phyloP scores from a whole-genome alignment of 2,113 vertebrate genomes.

The Ochotona princeps region DNA sequence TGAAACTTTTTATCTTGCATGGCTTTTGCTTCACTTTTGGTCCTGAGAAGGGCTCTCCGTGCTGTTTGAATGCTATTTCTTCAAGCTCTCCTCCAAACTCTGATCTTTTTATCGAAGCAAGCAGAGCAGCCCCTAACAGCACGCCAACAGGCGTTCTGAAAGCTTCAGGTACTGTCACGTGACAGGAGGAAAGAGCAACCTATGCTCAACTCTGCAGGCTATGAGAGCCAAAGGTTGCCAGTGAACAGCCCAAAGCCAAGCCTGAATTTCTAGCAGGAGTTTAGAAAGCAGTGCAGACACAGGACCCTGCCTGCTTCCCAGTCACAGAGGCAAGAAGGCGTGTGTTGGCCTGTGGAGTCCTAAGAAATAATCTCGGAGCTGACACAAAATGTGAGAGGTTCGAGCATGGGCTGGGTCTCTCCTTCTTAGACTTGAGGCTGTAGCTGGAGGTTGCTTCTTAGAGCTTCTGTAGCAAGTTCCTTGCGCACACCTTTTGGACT shows the following conservation, averaged over 20 bases:
- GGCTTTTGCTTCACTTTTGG: neutral
- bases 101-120: neutral
- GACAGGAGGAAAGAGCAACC: neutral
- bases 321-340: neutral
- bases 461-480: accelerated
- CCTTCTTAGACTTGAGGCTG: accelerated
- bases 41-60: neutral
- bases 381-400: neutral
- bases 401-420: accelerated
- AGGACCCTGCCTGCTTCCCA: accelerated
- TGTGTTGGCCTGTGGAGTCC: no score
- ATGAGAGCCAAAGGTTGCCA: neutral
- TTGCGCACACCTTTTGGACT: neutral
- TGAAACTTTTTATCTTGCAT: no score
- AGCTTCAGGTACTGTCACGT: neutral
- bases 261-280: neutral
- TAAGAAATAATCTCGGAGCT: accelerated
- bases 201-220: neutral
- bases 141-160: neutral
- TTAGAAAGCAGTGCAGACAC: accelerated
- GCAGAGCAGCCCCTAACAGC: neutral
- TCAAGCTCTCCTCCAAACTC: accelerated
- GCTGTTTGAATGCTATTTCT: neutral
- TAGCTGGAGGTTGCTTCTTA: neutral
- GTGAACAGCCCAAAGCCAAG: accelerated